Evolutionary conservation across 1,140 invertebrate species (phyloP), one percentile per base, ranked within the genome.

Genomic region (Drosophila bocqueti): DNA sequence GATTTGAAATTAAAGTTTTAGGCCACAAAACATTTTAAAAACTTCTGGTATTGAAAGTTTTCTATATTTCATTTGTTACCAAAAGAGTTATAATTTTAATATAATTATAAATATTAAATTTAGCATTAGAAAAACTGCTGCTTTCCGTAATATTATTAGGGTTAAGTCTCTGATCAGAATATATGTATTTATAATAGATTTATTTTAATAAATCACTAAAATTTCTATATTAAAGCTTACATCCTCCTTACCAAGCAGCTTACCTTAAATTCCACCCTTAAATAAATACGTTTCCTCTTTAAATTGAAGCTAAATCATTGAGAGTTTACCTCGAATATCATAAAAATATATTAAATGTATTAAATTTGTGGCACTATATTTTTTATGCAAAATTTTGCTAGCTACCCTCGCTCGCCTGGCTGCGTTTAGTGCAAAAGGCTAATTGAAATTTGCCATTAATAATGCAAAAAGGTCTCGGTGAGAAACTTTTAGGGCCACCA

Each of bases 371-470:
- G 10, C 5, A 0, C 16, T 52, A 13, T 3, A 31, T 18, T 57
- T 64, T 4, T 36, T 62, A 0, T 18, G 31, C 2, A 15, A 18
- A 72, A 80, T 54, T 85, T 16, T 38, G 52, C 40, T 24, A 24
- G 13, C 61, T 11, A 10, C 67, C 68, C 80, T 80, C 80, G 80
- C 34, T 52, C n/a, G 21, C 54, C 54, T 80, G 79, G 79, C 78
- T 83, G 81, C 82, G 78, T 84, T 81, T 85, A 85, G 76, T 74
- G 80, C 76, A 87, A 87, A 87, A 87, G 83, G 83, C 83, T 86
- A 86, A 86, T 86, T 86, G 83, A 86, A 86, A 86, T 83, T 87
- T 87, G 83, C 80, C 80, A 89, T 87, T 87, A 87, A 87, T 87
- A 87, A 87, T 87, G 83, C 80, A 87, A 89, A 87, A 87, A 87